Evolutionary conservation across 2,797 vertebrate genomes (phyloP), one percentile per base, ranked within the genome.

Genomic region (Anisognathus igniventris): DNA sequence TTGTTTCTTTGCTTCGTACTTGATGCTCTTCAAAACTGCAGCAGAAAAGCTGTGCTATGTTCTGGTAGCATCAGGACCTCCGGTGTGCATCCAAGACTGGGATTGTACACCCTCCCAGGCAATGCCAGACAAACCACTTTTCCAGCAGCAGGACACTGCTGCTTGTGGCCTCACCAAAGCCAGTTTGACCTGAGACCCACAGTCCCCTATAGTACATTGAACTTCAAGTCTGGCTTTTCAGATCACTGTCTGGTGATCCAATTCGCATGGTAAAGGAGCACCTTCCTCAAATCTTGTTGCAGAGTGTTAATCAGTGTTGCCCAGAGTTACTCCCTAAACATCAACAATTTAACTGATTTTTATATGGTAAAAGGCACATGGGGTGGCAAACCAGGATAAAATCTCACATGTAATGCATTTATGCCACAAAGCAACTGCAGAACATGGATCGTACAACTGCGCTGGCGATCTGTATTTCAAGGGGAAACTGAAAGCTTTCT

Each of bases 11-110:
- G 25, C 74, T 67, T 82, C 65, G 64, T 74, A 61, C 60, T 71
- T 53, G 71, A 54, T 45, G 51, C 28, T 94, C 57, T 91, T 94
- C 92, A 86, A 79, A 95, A 91, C 77, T 50, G 77, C 74, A 86
- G 54, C 1, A 3, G 80, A 80, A 90, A 91, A 97, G 70, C 56
- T 94, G 67, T 27, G 53, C 76, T 0, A 1, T 54, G 5, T 47
- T 95, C 91, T 96, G 80, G 94, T n/a, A 75, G 51, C 35, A 44
- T 77, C 30, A 51, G 8, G 33, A 85, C 28, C 50, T 91, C 54
- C 33, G 31, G 74, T 5, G 19, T 1, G 2, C 0, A 21, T 76
- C 54, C 85, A 90, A 75, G 48, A 76, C 37, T 12, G 27, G 73
- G 47, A 66, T 1, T 17, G 16, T 44, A 84, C 8, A 3, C 33